Base-by-base conservation (phyloP, 2,113 vertebrate species). In the Etheostoma spectabile region DNA sequence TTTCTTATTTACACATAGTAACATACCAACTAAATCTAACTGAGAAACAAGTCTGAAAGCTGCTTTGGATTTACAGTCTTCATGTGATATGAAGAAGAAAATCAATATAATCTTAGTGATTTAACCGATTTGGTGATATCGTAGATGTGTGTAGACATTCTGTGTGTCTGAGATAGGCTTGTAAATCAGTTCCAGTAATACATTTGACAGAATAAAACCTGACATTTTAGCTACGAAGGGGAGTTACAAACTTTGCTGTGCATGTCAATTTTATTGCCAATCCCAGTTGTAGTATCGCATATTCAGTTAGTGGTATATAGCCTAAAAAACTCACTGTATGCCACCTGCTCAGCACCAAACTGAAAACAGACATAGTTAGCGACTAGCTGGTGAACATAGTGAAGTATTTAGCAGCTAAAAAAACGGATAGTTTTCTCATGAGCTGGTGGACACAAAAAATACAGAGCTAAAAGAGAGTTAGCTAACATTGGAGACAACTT, bases 1-100 rank as follows among this genome's bases (percentile, higher is more conserved):
- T 42, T 71, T 72, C 79, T 76, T 57, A 59, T 67, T 71, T 45
- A 38, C 62, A 53, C 45, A 67, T 12, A 30, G 30, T 30, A 52
- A 21, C 3, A 70, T 27, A 38, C 7, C 22, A 21, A 30, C 52
- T 61, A 33, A 27, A 70, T 79, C 60, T 72, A 13, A 78, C 48
- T 49, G 8, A 35, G 24, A 45, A 45, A 13, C 22, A 52, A 24
- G 35, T 65, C 51, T 66, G 62, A 79, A 16, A 38, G 71, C 49
- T 66, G 62, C 70, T 60, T 38, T 24, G 35, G 69, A 62, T 7
- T 61, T n/a, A 79, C 33, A 66, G n/a, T 67, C 35, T 30, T 45
- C 10, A 13, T 57, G 59, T 46, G 51, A 7, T 60, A 27, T 13
- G 22, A 48, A 51, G 0, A 33, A n/a, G 6, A 48, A 24, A 30